Base-by-base conservation (phyloP, 1,140 invertebrate species). In the Amphibalanus amphitrite region DNA sequence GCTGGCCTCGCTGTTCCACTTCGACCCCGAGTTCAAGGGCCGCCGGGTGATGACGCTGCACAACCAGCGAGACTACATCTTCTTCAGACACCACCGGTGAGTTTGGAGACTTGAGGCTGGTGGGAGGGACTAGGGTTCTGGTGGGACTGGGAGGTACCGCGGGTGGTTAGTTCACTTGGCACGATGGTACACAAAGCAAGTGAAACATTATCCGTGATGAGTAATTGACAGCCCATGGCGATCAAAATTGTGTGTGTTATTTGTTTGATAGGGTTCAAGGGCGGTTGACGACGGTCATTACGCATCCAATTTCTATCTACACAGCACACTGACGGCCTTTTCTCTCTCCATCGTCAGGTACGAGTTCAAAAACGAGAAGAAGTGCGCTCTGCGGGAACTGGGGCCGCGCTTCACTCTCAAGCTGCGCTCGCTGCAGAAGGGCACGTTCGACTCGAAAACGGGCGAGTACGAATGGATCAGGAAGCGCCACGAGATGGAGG, bases 21-120 rank as follows among this genome's bases (percentile, higher is more conserved):
- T 95, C 82, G 87, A 95, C 78, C 95, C 97, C 0, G 86, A 98
- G 78, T 99, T 97, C 80, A 87, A 88, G 76, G 95, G 95, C 0
- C 84, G 95, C 26, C 84, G 95, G 74, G 94, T 89, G 3, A 92
- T 96, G 25, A 98, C 97, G 25, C 98, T 99, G 79, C 97, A 99
- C 80, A 99, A 99, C 83, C 97, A 99, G 79, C 84, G 97, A 73
- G 97, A 99, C 83, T 99, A 95, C 77, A 95, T 99, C 77, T 99
- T 99, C 81, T 97, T 99, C 78, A 86, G 97, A 71, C 95, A 99
- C 82, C 96, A 99, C 80, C 89, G 93, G 90, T 95, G 81, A 80
- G 76, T 77, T 29, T 69, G 65, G n/a, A n/a, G n/a, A n/a, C n/a
- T n/a, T n/a, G n/a, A n/a, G n/a, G n/a, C n/a, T n/a, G n/a, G n/a